Base-by-base conservation (phyloP, 64 coral and sea anemone genomes). In the Dendronephthya gigantea region DNA sequence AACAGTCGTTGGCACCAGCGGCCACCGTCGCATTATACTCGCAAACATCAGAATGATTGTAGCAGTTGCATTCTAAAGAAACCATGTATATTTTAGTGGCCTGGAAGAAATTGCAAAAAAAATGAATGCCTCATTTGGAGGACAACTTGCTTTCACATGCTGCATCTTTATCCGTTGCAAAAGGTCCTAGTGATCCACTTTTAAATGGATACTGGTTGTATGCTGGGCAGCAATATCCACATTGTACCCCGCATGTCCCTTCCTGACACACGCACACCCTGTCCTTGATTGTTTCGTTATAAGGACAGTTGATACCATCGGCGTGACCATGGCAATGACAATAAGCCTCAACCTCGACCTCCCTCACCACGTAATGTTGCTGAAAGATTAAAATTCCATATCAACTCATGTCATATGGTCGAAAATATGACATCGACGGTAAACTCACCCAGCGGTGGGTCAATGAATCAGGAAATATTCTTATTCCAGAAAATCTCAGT, bases 11-110 rank as follows among this genome's bases (percentile, higher is more conserved):
- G n/a, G n/a, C n/a, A n/a, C n/a, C n/a, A 17, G 40, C 82, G 17
- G 90, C 90, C 50, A 98, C 88, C 13, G 95, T 98, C 36, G 89
- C 89, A 86, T 98, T 93, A 79, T 98, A 98, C 7, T 85, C 62
- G 83, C 95, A 98, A 15, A 90, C 90, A 14, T 82, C 84, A 40
- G 92, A 90, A 47, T 98, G 95, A 51, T 76, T 66, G 72, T 98
- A 92, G 68, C 95, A 98, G 87, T 98, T 98, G 34, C 95, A 98
- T 29, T 76, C 95, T 98, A 50, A n/a, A n/a, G n/a, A n/a, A n/a
- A n/a, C n/a, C n/a, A n/a, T n/a, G n/a, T n/a, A n/a, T n/a, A n/a
- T n/a, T n/a, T n/a, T n/a, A n/a, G n/a, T n/a, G n/a, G n/a, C n/a
- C n/a, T n/a, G n/a, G n/a, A n/a, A n/a, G 41, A 83, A 27, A 33